A percentile compares a stretch with the other conserved stretches of the same genome.
Conservation (phyloP, 2,797 vertebrate genomes). For the Margarornis squamiger region DNA sequence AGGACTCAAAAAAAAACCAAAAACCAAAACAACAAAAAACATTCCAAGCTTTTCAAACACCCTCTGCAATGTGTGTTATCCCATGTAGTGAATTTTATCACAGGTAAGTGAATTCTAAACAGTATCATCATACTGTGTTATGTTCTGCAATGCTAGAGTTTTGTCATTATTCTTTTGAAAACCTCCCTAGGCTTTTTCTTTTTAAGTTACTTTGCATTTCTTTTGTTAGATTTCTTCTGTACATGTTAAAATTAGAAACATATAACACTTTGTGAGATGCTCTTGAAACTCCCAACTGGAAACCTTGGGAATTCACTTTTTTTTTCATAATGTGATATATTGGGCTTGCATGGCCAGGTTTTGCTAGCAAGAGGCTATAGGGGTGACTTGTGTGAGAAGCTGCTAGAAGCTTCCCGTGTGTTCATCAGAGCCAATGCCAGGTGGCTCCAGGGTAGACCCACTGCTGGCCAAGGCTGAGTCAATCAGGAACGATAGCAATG, state of each 20-base stretch:
- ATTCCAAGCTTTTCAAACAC: background rate
- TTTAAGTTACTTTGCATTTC: background rate
- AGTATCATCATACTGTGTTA: background rate
- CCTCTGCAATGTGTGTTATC: background rate
- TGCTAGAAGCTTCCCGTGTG: background rate
- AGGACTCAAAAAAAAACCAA: background rate
- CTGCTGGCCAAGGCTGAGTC: background rate
- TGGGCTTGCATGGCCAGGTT: no score
- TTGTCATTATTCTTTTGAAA: background rate
- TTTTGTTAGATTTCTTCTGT: background rate
- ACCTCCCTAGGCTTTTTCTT: fast-evolving
- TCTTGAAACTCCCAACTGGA: no score
- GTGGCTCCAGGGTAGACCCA: background rate
- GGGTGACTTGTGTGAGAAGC: background rate
- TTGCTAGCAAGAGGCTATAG: no score
- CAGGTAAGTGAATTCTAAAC: background rate
- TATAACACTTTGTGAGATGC: no score
- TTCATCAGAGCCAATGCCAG: background rate
- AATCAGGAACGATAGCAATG: background rate
- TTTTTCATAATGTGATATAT: no score
- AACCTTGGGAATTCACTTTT: no score
- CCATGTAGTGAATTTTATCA: background rate
- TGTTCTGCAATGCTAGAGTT: background rate
- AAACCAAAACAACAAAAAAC: no score
- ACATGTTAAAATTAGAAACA: no score